Evolutionary conservation across 2,797 vertebrate species (phyloP).

Genomic region (Scomberomorus guttatus): DNA sequence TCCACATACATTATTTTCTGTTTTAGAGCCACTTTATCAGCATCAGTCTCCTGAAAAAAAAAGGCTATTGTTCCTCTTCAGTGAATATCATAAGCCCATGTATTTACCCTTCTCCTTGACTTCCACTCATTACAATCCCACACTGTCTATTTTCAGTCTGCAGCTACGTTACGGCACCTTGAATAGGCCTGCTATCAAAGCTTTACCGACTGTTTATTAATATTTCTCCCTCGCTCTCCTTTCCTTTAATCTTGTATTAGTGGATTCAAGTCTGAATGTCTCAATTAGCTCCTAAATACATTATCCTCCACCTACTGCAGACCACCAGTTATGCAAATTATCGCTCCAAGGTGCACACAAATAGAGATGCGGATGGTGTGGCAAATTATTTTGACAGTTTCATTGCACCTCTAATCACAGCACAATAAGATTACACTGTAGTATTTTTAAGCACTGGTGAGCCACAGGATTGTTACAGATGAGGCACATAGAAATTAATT

Average conservation of each 20-base stretch:
- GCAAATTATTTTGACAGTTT: constrained; percentile 55
- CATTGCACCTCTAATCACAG: constrained; percentile 30
- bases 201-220: constrained; percentile 50
- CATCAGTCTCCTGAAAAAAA: not conserved
- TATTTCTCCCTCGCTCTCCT: constrained; percentile 32
- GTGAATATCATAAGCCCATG: constrained; percentile 7
- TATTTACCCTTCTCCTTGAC: constrained; percentile 17
- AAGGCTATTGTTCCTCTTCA: constrained; percentile 14
- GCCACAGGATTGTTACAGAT: not conserved
- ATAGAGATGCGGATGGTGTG: constrained; percentile 41
- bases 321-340: constrained; percentile 43
- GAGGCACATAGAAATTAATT: not conserved
- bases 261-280: constrained; percentile 58
- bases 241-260: constrained; percentile 48
- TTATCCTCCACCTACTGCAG: constrained; percentile 55
- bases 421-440: constrained; percentile 13
- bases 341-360: constrained; percentile 47
- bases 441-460: constrained; percentile 32
- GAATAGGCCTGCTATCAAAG: constrained; percentile 34
- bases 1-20: constrained; percentile 7
- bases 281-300: constrained; percentile 61
- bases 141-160: constrained; percentile 47
- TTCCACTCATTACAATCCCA: constrained; percentile 48
- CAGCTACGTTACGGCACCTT: constrained; percentile 27
- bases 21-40: constrained; percentile 30